Conservation (phyloP, 2,113 vertebrate species). For the Callorhinus ursinus region DNA sequence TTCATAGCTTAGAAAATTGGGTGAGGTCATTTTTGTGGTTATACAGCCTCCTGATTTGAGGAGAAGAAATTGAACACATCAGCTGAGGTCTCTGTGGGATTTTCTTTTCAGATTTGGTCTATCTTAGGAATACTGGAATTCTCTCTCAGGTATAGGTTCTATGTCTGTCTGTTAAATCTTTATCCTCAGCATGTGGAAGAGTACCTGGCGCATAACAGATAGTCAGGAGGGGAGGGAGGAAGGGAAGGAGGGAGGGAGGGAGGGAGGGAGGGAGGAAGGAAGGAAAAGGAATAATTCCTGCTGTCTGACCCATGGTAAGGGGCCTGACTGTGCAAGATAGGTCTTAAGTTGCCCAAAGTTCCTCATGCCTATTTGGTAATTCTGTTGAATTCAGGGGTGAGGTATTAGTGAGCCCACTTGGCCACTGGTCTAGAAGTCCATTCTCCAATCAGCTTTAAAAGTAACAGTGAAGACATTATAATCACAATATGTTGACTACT, state of each 20-base stretch:
- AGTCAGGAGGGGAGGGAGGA: neutral
- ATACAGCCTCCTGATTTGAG: neutral
- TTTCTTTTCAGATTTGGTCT: neutral
- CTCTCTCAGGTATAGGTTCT: neutral
- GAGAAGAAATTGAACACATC: neutral
- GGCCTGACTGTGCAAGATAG: neutral
- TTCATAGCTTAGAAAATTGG: slow-evolving; percentile 40
- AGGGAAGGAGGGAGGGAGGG: neutral
- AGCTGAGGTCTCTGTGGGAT: neutral
- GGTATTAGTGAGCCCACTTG: neutral
- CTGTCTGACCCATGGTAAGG: neutral
- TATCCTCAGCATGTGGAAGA: neutral
- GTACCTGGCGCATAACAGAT: neutral
- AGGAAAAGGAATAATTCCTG: neutral
- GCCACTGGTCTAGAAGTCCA: neutral
- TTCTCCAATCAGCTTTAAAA: neutral
- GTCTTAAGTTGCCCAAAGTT: neutral
- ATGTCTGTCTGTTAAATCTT: neutral
- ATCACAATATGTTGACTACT: neutral
- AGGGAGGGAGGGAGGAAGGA: rapidly evolving
- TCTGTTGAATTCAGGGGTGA: neutral
- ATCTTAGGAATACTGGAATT: neutral
- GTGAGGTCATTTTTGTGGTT: neutral
- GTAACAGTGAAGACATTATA: neutral
- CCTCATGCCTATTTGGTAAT: neutral